Evolutionary conservation across 2,113 vertebrate species (phyloP).

Genomic region (Atherinomorus stipes): DNA sequence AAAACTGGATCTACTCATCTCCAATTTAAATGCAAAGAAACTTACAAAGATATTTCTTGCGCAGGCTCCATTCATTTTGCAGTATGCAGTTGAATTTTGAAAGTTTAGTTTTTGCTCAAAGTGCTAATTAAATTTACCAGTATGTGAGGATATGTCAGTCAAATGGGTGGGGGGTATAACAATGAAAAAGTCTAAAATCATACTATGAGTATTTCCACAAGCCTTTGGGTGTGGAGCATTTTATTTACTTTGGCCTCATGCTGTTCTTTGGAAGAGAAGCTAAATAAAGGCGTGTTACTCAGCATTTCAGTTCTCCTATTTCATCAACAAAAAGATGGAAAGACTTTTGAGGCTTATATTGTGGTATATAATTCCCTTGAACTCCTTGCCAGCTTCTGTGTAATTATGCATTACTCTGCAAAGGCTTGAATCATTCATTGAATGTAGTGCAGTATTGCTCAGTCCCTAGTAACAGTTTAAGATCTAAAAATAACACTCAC

Average conservation of each 20-base stretch:
- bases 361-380: slow-evolving; percentile 35
- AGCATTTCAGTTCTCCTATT: slow-evolving; percentile 23
- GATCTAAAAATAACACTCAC: slow-evolving; percentile 74
- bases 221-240: slow-evolving; percentile 46
- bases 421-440: slow-evolving; percentile 76
- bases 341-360: slow-evolving; percentile 29
- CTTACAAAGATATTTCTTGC: too few species aligned
- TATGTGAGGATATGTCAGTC: slow-evolving; percentile 24
- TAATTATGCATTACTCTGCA: slow-evolving; percentile 69
- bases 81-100: background rate
- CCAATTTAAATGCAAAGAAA: background rate
- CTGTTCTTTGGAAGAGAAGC: slow-evolving; percentile 18
- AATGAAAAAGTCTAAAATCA: slow-evolving; percentile 29
- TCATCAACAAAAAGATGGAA: slow-evolving; percentile 27
- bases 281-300: slow-evolving; percentile 13
- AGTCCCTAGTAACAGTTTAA: slow-evolving; percentile 72
- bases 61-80: background rate
- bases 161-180: slow-evolving; percentile 8
- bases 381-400: slow-evolving; percentile 39
- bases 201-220: slow-evolving; percentile 35
- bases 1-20: too few species aligned
- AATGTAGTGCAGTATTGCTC: slow-evolving; percentile 62
- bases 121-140: slow-evolving; percentile 29
- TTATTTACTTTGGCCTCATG: slow-evolving; percentile 16
- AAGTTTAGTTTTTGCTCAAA: slow-evolving; percentile 33